These are phyloP conservation scores for Datnioides undecimradiatus DNA, from an alignment of 2,113 vertebrate species.

Conservation along the genomic window DNA sequence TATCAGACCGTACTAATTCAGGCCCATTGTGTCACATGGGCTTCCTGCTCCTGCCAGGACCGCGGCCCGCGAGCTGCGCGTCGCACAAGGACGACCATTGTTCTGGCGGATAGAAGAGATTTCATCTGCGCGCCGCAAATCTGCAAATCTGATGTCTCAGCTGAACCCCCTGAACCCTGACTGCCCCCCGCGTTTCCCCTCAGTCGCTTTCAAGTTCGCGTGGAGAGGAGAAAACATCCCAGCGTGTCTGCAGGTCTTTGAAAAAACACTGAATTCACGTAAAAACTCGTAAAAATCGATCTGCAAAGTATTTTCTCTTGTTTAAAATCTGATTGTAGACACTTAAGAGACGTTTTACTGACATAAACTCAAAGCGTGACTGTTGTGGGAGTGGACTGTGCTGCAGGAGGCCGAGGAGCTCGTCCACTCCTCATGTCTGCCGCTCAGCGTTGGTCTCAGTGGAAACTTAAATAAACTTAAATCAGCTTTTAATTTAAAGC, in stretches of 20 bases:
- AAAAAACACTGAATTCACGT: neutral
- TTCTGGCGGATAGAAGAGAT: slow-evolving; percentile 30
- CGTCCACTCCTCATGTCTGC: too few relatives aligned
- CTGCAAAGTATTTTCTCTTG: neutral
- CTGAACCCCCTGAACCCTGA: slow-evolving; percentile 21
- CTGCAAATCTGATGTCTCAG: slow-evolving; percentile 15
- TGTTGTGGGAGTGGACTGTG: too few relatives aligned
- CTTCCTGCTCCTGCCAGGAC: slow-evolving; percentile 31
- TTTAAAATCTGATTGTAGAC: too few relatives aligned
- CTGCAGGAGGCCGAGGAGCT: too few relatives aligned
- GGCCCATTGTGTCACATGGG: slow-evolving; percentile 51
- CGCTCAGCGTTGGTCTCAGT: too few relatives aligned
- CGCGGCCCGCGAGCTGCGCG: neutral
- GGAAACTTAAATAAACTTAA: too few relatives aligned
- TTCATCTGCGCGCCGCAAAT: slow-evolving; percentile 21
- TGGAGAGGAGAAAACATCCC: neutral
- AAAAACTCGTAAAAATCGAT: neutral
- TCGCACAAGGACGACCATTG: slow-evolving; percentile 42
- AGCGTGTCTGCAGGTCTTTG: neutral
- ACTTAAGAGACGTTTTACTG: too few relatives aligned
- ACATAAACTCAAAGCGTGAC: too few relatives aligned
- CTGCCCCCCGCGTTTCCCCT: neutral
- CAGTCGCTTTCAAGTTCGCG: neutral
- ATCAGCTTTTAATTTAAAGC: too few relatives aligned
- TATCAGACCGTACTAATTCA: slow-evolving; percentile 38